A percentile compares a stretch with the other conserved stretches of the same genome.
Conservation (phyloP, 2,113 vertebrate genomes). For the Tenrec ecaudatus region DNA sequence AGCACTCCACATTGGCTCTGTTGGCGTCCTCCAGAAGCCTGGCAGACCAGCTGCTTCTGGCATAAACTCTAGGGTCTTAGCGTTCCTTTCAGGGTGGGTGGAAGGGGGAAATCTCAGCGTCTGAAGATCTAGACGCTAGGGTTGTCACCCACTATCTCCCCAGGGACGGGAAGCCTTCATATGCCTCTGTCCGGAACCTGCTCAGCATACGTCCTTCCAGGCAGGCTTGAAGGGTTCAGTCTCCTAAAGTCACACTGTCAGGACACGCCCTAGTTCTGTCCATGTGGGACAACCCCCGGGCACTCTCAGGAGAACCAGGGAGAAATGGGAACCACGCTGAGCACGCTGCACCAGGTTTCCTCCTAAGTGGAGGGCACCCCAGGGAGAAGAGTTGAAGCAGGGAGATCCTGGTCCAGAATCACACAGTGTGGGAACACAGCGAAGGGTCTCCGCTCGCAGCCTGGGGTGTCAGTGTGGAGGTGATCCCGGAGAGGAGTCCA, state of each 20-base stretch:
- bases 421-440: not conserved
- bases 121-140: not conserved
- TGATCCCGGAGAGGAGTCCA: not conserved
- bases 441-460: not conserved
- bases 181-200: not conserved
- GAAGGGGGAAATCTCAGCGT: not conserved
- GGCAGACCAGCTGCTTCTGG: not conserved
- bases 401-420: not conserved
- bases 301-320: not conserved
- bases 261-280: not conserved
- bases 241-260: not conserved
- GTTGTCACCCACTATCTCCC: not conserved
- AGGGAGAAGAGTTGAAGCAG: not conserved
- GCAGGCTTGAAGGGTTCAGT: not conserved
- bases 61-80: not conserved
- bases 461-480: not conserved
- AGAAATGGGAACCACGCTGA: not conserved
- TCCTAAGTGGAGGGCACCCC: not conserved
- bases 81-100: not conserved
- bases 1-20: not conserved
- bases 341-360: not conserved
- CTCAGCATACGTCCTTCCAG: conserved; percentile 16
- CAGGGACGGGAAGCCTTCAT: not conserved
- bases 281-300: not conserved
- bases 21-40: not conserved